Conservation (phyloP, 2,888 invertebrate genomes). For the Thymelicus acteon region DNA sequence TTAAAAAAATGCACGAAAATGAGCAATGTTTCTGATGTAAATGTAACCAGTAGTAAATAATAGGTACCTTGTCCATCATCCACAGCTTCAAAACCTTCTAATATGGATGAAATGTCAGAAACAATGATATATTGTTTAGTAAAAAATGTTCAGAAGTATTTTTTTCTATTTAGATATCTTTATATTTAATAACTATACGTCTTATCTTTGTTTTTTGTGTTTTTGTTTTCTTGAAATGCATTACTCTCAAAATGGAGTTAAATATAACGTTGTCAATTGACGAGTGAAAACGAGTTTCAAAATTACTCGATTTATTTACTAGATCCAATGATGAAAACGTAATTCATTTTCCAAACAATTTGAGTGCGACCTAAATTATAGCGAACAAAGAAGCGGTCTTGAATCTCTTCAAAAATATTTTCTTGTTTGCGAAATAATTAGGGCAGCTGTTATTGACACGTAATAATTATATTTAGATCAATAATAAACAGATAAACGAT, state of each 20-base stretch:
- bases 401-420: conserved; percentile 36
- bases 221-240: no score
- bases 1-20: no score
- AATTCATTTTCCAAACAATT: conserved; percentile 38
- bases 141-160: no score
- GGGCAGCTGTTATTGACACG: conserved; percentile 35
- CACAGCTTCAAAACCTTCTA: no score
- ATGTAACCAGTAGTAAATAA: no score
- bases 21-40: no score
- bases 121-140: no score
- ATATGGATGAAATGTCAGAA: no score
- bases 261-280: neutral
- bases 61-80: no score
- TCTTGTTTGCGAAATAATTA: conserved; percentile 36
- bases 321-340: conserved; percentile 27
- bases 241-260: neutral
- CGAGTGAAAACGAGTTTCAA: neutral
- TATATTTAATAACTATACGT: no score
- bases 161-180: no score
- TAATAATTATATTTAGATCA: conserved; percentile 25
- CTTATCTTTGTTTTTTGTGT: no score
- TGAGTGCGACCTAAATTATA: conserved; percentile 35
- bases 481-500: conserved; percentile 12
- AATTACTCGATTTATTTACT: conserved; percentile 21
- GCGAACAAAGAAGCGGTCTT: conserved; percentile 34